phyloP scores from a whole-genome alignment of 2,797 vertebrate genomes.

The Luscinia megarhynchos region DNA sequence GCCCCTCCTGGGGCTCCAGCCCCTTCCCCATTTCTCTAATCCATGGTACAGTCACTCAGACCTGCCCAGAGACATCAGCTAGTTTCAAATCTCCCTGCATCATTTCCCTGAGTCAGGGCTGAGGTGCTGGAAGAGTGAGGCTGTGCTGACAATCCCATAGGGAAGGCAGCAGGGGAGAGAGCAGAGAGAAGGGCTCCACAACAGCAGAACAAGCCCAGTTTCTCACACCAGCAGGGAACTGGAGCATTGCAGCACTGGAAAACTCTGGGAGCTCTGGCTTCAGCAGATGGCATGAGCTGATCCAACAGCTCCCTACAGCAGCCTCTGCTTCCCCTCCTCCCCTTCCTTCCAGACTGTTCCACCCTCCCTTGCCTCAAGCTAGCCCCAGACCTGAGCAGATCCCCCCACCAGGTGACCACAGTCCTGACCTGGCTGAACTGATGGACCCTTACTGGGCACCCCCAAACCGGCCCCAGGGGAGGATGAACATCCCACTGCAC shows the following conservation, averaged over 20 bases:
- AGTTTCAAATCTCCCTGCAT: background rate
- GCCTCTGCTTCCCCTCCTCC: background rate
- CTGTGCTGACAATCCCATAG: background rate
- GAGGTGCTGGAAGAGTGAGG: background rate
- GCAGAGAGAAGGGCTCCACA: background rate
- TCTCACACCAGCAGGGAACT: background rate
- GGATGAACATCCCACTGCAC: background rate
- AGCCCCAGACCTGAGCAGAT: background rate
- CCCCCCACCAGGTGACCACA: background rate
- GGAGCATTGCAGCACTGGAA: background rate
- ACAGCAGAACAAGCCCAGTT: background rate
- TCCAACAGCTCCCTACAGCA: background rate
- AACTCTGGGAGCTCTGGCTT: background rate
- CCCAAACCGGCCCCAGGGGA: background rate
- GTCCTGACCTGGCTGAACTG: background rate
- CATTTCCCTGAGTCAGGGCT: background rate
- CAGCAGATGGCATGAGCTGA: background rate
- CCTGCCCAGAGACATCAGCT: background rate
- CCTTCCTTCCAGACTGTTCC: background rate
- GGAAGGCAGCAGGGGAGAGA: background rate
- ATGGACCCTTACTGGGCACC: background rate
- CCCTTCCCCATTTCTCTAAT: background rate
- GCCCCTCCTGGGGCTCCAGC: rapidly evolving
- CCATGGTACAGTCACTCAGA: background rate
- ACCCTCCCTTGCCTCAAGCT: background rate